A percentile compares a stretch with the other conserved stretches of the same genome.
Evolutionary conservation across 2,888 invertebrate species (phyloP).

Genomic region (Oxytorus armatus): DNA sequence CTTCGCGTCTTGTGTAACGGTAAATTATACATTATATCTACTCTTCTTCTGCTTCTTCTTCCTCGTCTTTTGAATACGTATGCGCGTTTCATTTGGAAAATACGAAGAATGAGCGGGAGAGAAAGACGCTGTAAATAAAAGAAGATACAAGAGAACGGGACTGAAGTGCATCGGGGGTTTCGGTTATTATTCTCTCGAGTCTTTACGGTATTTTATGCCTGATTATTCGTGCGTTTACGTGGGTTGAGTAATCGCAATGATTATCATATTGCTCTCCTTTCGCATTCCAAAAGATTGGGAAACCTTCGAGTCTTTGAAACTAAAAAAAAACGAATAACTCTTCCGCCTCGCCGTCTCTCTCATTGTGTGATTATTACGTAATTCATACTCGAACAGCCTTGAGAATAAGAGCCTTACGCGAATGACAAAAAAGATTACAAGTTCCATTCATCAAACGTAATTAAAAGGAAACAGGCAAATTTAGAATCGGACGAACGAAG

Average conservation of each 20-base stretch:
- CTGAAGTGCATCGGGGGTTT: constrained; percentile 58
- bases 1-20: constrained; percentile 69
- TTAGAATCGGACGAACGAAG: constrained; percentile 17
- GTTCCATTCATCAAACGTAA: too few species aligned
- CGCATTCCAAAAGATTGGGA: constrained; percentile 24
- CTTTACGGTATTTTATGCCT: constrained; percentile 35
- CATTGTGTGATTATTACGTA: constrained; percentile 26
- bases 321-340: constrained; percentile 1
- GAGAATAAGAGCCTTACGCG: background rate
- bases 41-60: constrained; percentile 31
- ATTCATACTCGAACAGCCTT: constrained; percentile 1
- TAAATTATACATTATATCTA: constrained; percentile 48
- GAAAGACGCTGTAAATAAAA: constrained; percentile 17
- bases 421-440: constrained; percentile 12
- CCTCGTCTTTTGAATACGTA: constrained; percentile 1
- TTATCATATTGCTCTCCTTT: constrained; percentile 35
- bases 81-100: constrained; percentile 26
- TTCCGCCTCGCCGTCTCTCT: constrained; percentile 12
- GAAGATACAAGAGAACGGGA: constrained; percentile 44
- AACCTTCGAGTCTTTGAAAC: constrained; percentile 23
- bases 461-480: constrained; percentile 13
- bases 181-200: constrained; percentile 57
- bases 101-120: constrained; percentile 33
- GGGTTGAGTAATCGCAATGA: constrained; percentile 56
- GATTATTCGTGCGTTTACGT: constrained; percentile 32